Evolutionary conservation across 2,888 invertebrate species (phyloP).

Genomic region (Mythimna pallens): DNA sequence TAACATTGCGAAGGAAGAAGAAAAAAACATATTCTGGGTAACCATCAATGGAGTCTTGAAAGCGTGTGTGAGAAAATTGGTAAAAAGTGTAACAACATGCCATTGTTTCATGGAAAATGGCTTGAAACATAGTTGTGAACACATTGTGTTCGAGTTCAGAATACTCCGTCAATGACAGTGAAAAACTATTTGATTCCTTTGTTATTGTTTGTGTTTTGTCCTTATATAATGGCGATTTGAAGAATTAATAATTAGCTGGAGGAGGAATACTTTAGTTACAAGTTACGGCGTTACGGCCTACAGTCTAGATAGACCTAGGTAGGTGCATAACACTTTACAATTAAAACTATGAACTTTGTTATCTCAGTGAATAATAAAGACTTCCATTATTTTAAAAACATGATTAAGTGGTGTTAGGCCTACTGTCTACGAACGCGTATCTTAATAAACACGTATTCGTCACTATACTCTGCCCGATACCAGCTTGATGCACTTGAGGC

Average conservation of each 20-base stretch:
- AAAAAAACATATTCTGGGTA: slow-evolving; percentile 71
- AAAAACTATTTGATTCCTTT: slow-evolving; percentile 28
- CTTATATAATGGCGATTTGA: slow-evolving; percentile 22
- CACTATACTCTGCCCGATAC: no score
- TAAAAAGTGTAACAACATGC: slow-evolving; percentile 64
- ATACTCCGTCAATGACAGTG: slow-evolving; percentile 10
- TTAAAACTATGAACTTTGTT: no score
- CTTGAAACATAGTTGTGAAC: slow-evolving; percentile 38
- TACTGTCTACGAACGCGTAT: no score
- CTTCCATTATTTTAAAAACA: no score
- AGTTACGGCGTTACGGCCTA: background rate
- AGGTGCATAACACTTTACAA: no score
- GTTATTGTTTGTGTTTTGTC: slow-evolving; percentile 32
- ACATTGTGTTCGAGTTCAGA: slow-evolving; percentile 53
- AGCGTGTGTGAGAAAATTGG: slow-evolving; percentile 75
- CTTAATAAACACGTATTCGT: no score
- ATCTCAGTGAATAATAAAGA: no score
- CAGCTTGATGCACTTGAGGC: no score
- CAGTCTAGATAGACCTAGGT: background rate
- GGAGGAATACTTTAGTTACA: no score
- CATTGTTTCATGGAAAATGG: slow-evolving; percentile 67
- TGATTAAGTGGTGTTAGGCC: no score
- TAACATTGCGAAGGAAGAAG: slow-evolving; percentile 40
- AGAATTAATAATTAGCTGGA: background rate
- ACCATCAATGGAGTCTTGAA: slow-evolving; percentile 75